Conservation (phyloP, 1,140 invertebrate species). For the Drosophila athabasca region DNA sequence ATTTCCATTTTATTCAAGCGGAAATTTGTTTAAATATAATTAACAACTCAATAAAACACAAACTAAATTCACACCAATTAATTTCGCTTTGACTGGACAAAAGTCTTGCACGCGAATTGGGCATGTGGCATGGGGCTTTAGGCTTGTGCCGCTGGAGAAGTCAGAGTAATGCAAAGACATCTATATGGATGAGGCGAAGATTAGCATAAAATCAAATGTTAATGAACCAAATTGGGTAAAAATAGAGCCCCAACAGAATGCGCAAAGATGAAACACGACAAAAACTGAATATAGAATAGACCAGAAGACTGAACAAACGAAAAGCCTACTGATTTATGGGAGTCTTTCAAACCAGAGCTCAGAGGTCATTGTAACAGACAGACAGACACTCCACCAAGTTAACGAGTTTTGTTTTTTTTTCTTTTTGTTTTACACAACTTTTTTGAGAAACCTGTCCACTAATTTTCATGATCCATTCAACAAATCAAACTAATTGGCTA, state of each 20-base stretch:
- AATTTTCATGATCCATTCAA: slow-evolving; percentile 26
- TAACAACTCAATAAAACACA: slow-evolving; percentile 55
- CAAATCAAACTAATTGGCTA: slow-evolving; percentile 49
- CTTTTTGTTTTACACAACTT: slow-evolving; percentile 8
- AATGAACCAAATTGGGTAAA: slow-evolving; percentile 56
- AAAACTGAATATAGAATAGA: slow-evolving; percentile 36
- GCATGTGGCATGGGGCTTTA: slow-evolving; percentile 21
- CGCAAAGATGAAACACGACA: slow-evolving; percentile 58
- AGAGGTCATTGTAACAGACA: slow-evolving; percentile 45
- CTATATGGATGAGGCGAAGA: slow-evolving; percentile 27
- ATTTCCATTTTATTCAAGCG: slow-evolving; percentile 4
- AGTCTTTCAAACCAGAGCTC: slow-evolving; percentile 36
- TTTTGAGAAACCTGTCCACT: slow-evolving; percentile 14
- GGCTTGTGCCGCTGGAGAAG: slow-evolving; percentile 45
- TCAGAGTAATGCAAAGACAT: slow-evolving; percentile 21
- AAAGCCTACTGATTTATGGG: slow-evolving; percentile 37
- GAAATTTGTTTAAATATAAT: slow-evolving; percentile 48
- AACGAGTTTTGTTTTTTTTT: slow-evolving; percentile 12
- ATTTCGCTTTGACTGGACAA: slow-evolving; percentile 38
- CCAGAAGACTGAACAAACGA: slow-evolving; percentile 23
- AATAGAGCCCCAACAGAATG: slow-evolving; percentile 38
- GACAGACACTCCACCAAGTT: slow-evolving; percentile 6
- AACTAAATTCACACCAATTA: slow-evolving; percentile 54
- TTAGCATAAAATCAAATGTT: slow-evolving; percentile 73
- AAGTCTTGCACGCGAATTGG: slow-evolving; percentile 15